Evolutionary conservation across 2,888 invertebrate species (phyloP).

Genomic region (Drosophila nr. medialis): DNA sequence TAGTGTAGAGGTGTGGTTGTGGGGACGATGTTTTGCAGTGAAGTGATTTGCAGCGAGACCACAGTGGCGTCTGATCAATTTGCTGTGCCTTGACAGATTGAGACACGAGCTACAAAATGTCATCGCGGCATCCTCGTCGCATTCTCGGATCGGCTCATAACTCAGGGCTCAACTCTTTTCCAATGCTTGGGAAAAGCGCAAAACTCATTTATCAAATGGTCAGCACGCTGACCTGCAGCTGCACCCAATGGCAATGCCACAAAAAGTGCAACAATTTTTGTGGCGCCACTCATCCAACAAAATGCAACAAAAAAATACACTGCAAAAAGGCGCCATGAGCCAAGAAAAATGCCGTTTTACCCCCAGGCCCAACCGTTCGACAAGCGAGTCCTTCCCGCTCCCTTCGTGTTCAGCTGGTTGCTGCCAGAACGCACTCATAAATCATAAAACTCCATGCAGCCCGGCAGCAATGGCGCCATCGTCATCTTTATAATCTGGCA

Average conservation of each 20-base stretch:
- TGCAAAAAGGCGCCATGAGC: constrained; percentile 38
- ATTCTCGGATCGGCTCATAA: constrained; percentile 58
- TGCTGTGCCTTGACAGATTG: constrained; percentile 65
- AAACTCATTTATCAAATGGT: constrained; percentile 78
- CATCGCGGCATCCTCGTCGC: constrained; percentile 35
- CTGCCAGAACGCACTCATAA: constrained; percentile 67
- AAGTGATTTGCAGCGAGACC: constrained; percentile 46
- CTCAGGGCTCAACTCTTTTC: constrained; percentile 42
- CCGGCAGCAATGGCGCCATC: constrained; percentile 60
- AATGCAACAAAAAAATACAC: constrained; percentile 9
- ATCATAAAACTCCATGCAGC: constrained; percentile 76
- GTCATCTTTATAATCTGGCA: constrained; percentile 76
- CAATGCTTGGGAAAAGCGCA: constrained; percentile 58
- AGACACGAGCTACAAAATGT: constrained; percentile 49
- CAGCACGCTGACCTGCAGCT: constrained; percentile 60
- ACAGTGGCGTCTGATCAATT: constrained; percentile 58
- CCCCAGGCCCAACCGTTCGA: constrained; percentile 5
- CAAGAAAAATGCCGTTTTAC: constrained; percentile 40
- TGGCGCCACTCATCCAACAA: constrained; percentile 44
- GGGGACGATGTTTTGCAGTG: constrained; percentile 18
- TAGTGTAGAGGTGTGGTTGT: not conserved
- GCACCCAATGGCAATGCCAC: constrained; percentile 51
- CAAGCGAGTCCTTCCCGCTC: not conserved
- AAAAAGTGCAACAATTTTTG: constrained; percentile 64
- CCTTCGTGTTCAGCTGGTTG: constrained; percentile 29